Percentiles rank a stretch among this genome's conserved stretches.
Evolutionary conservation across 2,888 invertebrate genomes (phyloP).

Genomic region (Pycnomerus fuliginosus): DNA sequence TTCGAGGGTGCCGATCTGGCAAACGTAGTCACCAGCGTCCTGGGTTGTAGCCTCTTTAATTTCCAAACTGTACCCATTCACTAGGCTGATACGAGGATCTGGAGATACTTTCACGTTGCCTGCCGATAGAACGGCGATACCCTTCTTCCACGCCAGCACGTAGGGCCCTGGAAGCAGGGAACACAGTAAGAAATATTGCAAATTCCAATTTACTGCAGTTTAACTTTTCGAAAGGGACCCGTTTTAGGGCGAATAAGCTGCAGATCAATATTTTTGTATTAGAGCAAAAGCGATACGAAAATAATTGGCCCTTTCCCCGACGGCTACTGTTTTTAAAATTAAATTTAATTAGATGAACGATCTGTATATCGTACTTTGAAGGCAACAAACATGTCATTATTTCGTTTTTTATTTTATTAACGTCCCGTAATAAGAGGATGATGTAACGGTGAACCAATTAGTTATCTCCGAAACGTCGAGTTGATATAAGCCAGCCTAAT

Average conservation of each 20-base stretch:
- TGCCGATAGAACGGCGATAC: conserved; percentile 65
- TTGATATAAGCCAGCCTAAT: no score
- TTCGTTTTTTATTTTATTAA: no score
- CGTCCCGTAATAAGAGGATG: no score
- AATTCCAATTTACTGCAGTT: conserved; percentile 22
- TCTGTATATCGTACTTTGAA: background rate
- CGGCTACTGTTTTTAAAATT: background rate
- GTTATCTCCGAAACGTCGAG: no score
- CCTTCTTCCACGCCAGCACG: conserved; percentile 66
- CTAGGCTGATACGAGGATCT: conserved; percentile 62
- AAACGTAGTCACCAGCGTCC: conserved; percentile 68
- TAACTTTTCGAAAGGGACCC: conserved; percentile 7
- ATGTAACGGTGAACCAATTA: no score
- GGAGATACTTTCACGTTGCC: conserved; percentile 65
- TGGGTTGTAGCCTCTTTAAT: conserved; percentile 64
- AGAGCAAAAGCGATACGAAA: no score
- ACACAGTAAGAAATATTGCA: conserved; percentile 19
- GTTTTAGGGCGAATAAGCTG: no score
- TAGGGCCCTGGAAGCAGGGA: conserved; percentile 56
- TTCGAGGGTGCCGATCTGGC: conserved; percentile 66
- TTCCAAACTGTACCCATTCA: conserved; percentile 65
- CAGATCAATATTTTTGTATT: no score
- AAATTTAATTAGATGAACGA: background rate
- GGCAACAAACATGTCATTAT: no score
- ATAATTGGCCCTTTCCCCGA: background rate